These are phyloP conservation scores for Nyctereutes procyonoides DNA, from an alignment of 2,113 vertebrate genomes.

Conservation along the genomic window DNA sequence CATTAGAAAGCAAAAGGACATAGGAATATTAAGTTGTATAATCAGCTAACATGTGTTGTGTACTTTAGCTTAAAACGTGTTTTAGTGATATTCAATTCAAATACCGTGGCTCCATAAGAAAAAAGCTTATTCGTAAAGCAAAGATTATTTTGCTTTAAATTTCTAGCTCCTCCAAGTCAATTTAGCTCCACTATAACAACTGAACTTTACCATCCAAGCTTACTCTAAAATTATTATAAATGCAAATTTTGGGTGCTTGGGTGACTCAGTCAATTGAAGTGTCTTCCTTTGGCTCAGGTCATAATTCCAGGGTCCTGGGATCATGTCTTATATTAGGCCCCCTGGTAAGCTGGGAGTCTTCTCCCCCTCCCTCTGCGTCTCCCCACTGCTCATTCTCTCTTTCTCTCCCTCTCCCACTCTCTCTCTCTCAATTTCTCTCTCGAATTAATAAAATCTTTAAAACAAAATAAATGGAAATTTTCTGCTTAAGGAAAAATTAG, in stretches of 20 bases:
- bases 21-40: background rate
- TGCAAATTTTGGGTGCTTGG: background rate
- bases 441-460: too few species aligned
- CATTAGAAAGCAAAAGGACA: constrained; percentile 48
- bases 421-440: too few species aligned
- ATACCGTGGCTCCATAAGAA: constrained; percentile 1
- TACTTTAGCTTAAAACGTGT: background rate
- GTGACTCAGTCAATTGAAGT: too few species aligned
- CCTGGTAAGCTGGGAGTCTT: too few species aligned
- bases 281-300: too few species aligned
- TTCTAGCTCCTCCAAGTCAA: background rate
- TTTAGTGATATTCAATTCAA: constrained; percentile 21
- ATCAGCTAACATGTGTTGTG: background rate
- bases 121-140: constrained; percentile 31
- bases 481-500: background rate
- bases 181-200: background rate
- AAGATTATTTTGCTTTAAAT: background rate
- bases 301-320: too few species aligned
- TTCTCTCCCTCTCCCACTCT: too few species aligned
- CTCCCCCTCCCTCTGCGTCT: too few species aligned
- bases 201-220: constrained; percentile 9
- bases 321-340: too few species aligned
- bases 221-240: constrained; percentile 15
- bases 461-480: too few species aligned
- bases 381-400: too few species aligned